Evolutionary conservation across 2,888 invertebrate species (phyloP).

Genomic region (Polymixis lichenea): DNA sequence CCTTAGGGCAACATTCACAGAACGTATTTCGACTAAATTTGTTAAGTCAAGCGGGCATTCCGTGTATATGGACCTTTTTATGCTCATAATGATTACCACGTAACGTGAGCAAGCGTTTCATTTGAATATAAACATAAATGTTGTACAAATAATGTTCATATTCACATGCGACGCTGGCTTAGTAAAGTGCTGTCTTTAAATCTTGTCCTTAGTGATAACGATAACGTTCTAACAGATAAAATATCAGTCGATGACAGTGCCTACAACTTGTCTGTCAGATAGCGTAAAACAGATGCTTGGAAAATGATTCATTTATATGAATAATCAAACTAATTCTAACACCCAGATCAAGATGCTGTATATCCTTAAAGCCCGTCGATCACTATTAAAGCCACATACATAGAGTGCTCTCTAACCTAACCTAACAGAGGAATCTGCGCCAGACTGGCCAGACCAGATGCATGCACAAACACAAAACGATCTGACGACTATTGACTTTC

Average conservation of each 20-base stretch:
- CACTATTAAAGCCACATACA: not conserved
- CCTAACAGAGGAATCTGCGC: not conserved
- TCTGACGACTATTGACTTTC: not conserved
- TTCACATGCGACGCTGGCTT: not conserved
- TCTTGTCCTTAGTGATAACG: constrained; percentile 8
- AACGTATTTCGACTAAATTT: not conserved
- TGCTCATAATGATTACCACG: no score
- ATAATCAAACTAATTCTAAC: not conserved
- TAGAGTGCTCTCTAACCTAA: no score
- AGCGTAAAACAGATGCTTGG: not conserved
- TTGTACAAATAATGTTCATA: not conserved
- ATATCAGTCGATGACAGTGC: not conserved
- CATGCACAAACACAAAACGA: not conserved
- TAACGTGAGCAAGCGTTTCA: not conserved
- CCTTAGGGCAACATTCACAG: not conserved
- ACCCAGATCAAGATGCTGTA: not conserved
- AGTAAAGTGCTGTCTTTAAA: not conserved
- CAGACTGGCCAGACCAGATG: not conserved
- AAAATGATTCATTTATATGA: constrained; percentile 1
- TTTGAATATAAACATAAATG: not conserved
- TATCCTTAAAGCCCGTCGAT: not conserved
- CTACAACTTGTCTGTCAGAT: constrained; percentile 9
- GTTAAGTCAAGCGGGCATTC: not conserved
- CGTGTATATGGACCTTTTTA: not conserved
- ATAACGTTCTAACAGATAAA: constrained; percentile 4